A percentile compares a stretch with the other conserved stretches of the same genome.
Conservation (phyloP, 2,797 vertebrate species). For the Cygnus olor region DNA sequence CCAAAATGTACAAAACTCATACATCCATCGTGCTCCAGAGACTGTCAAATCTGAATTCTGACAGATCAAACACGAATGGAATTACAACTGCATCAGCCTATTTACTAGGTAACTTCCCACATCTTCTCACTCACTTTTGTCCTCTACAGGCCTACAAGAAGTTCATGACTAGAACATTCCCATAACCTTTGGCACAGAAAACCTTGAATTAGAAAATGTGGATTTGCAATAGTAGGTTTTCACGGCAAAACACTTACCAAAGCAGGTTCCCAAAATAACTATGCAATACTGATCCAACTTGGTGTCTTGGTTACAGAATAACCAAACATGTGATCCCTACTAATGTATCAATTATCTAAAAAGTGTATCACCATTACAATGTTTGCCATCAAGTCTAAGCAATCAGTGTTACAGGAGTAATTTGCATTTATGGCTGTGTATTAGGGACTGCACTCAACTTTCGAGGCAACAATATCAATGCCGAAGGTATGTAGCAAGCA, state of each 20-base stretch:
- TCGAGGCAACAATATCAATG: background rate
- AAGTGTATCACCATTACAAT: background rate
- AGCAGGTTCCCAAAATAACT: background rate
- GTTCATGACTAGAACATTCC: background rate
- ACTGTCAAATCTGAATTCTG: background rate
- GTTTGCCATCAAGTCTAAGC: background rate
- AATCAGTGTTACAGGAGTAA: background rate
- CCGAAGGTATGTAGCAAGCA: background rate
- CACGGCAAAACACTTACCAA: background rate
- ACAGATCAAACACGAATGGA: background rate
- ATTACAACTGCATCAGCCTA: background rate
- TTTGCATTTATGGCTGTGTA: background rate
- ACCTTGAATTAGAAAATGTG: background rate
- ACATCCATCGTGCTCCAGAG: background rate
- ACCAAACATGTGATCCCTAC: background rate
- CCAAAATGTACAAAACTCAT: background rate
- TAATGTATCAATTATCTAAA: background rate
- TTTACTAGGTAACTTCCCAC: background rate
- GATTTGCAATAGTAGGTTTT: background rate
- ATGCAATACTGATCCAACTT: fast-evolving
- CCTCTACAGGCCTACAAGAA: background rate
- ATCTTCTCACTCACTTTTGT: background rate
- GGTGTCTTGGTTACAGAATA: fast-evolving
- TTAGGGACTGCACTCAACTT: background rate
- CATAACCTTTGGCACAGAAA: background rate